These are phyloP conservation scores for Tridacna crocea DNA, from an alignment of 2,888 invertebrate genomes.

Conservation along the genomic window DNA sequence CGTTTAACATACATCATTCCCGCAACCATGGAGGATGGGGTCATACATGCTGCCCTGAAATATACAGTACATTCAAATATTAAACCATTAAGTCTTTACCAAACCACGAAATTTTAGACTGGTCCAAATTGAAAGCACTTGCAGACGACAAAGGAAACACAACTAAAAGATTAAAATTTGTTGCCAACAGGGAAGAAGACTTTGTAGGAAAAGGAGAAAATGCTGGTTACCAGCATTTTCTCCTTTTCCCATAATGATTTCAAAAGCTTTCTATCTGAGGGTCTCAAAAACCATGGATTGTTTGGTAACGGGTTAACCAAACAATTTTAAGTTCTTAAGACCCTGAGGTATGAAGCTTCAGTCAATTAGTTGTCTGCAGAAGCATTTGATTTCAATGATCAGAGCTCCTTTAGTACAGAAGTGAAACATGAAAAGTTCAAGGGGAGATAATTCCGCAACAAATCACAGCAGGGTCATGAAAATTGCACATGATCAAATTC, in stretches of 20 bases:
- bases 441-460: too few relatives aligned
- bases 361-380: too few relatives aligned
- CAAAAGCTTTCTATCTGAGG: background rate
- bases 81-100: background rate
- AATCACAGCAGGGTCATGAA: too few relatives aligned
- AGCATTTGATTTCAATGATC: too few relatives aligned
- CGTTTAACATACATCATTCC: slow-evolving; percentile 97
- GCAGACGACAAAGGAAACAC: background rate
- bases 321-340: too few relatives aligned
- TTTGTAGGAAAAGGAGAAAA: background rate
- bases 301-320: too few relatives aligned
- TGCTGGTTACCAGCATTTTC: background rate
- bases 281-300: too few relatives aligned
- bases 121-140: background rate
- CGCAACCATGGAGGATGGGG: slow-evolving; percentile 96
- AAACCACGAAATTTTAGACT: background rate
- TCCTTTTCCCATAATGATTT: background rate
- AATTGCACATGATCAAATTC: too few relatives aligned
- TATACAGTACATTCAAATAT: slow-evolving; percentile 87
- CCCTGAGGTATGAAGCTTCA: too few relatives aligned
- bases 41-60: slow-evolving; percentile 92
- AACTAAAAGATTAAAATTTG: too few relatives aligned
- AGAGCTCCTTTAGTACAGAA: too few relatives aligned
- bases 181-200: background rate
- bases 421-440: too few relatives aligned